Conservation (phyloP, 2,797 vertebrate species). For the Ceyx erithaca region DNA sequence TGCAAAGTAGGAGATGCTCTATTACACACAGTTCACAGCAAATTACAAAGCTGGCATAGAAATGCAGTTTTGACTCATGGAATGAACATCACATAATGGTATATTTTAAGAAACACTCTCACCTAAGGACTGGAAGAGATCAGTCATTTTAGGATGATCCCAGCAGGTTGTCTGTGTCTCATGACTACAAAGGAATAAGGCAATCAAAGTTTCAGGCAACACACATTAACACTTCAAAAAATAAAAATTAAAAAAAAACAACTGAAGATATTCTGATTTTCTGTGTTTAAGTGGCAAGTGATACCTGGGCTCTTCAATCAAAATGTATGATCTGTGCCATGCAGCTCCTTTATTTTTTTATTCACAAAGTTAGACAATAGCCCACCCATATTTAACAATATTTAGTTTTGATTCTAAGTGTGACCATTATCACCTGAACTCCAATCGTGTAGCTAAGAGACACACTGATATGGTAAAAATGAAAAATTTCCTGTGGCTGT, state of each 20-base stretch:
- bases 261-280: background rate
- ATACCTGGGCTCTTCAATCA: background rate
- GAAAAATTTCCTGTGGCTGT: background rate
- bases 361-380: background rate
- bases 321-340: background rate
- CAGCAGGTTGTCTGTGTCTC: constrained; percentile 96
- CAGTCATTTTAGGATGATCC: constrained; percentile 99
- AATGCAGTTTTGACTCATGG: background rate
- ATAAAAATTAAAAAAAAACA: background rate
- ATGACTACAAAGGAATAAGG: constrained; percentile 83
- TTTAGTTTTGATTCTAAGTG: background rate
- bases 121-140: constrained; percentile 97
- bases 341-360: background rate
- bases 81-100: background rate
- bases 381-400: background rate
- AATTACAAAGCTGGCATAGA: background rate
- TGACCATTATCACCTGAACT: background rate
- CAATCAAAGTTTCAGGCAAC: background rate
- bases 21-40: background rate
- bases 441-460: background rate
- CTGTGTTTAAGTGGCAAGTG: background rate
- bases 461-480: background rate
- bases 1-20: background rate
- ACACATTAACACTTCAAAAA: background rate
- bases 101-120: constrained; percentile 54